Evolutionary conservation across 2,888 invertebrate species (phyloP).

Genomic region (Pandemis heparana): DNA sequence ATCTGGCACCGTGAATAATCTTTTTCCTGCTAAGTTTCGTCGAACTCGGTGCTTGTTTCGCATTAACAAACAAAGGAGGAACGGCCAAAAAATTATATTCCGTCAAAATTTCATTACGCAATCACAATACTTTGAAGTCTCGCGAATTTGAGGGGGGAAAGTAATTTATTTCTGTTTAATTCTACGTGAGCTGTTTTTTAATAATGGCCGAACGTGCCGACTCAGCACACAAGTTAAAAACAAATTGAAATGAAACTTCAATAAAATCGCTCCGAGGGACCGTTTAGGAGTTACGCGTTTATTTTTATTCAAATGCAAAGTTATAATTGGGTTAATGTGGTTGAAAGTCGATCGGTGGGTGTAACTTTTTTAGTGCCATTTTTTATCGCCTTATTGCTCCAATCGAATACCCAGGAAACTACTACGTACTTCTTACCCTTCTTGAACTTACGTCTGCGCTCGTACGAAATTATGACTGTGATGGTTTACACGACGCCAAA

Average conservation of each 20-base stretch:
- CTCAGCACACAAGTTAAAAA: slow-evolving; percentile 37
- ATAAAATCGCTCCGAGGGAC: slow-evolving; percentile 10
- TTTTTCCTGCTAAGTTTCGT: slow-evolving; percentile 5
- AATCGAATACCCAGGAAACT: too few relatives aligned
- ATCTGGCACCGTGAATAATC: neutral
- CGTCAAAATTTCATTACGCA: slow-evolving; percentile 38
- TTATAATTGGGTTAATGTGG: slow-evolving; percentile 5
- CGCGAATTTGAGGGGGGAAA: slow-evolving; percentile 29
- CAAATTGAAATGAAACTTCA: slow-evolving; percentile 36
- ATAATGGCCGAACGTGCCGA: slow-evolving; percentile 35
- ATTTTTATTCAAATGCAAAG: slow-evolving; percentile 8
- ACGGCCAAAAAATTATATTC: slow-evolving; percentile 32
- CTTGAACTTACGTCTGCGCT: too few relatives aligned
- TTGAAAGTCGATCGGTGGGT: neutral
- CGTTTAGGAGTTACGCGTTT: slow-evolving; percentile 8
- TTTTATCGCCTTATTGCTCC: neutral
- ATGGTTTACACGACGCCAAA: too few relatives aligned
- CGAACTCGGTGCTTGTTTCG: slow-evolving; percentile 8
- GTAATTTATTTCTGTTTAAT: slow-evolving; percentile 43
- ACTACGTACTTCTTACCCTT: too few relatives aligned
- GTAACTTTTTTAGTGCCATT: neutral
- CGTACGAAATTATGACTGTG: too few relatives aligned
- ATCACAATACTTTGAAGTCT: slow-evolving; percentile 38
- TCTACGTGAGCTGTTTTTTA: slow-evolving; percentile 42
- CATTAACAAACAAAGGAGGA: slow-evolving; percentile 29